A percentile compares a stretch with the other conserved stretches of the same genome.
These are phyloP conservation scores for Aplysia californica DNA, from an alignment of 1,140 invertebrate genomes.

Conservation along the genomic window DNA sequence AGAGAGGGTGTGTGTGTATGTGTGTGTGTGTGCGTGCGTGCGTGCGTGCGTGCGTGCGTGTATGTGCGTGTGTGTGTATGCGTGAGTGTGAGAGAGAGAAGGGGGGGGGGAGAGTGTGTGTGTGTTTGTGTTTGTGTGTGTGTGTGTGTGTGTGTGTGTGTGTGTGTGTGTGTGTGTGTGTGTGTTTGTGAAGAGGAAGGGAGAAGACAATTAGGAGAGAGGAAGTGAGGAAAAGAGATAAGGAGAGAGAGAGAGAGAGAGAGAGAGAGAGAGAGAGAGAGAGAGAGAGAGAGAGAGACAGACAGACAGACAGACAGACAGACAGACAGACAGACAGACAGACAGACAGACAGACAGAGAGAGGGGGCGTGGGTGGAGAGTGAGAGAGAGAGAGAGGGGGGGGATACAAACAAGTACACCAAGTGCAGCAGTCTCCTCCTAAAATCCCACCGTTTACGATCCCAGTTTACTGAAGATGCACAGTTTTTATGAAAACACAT, in stretches of 20 bases:
- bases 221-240: neutral
- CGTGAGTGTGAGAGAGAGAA: neutral
- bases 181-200: neutral
- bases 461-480: no score
- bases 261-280: neutral
- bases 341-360: constrained; percentile 2
- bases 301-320: constrained; percentile 11
- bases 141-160: no score
- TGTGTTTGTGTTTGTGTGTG: neutral
- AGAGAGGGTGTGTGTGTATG: no score
- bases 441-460: no score
- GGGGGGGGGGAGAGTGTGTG: neutral
- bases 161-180: neutral
- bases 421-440: no score
- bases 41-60: no score
- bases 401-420: no score
- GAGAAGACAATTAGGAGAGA: neutral
- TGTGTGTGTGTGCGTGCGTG: no score
- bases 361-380: neutral
- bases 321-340: neutral
- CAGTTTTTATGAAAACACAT: no score
- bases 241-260: neutral
- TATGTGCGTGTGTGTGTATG: no score
- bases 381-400: neutral
- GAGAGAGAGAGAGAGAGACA: constrained; percentile 4